Evolutionary conservation across 2,797 vertebrate genomes (phyloP), one percentile per base, ranked within the genome.

Genomic region (Alauda arvensis): DNA sequence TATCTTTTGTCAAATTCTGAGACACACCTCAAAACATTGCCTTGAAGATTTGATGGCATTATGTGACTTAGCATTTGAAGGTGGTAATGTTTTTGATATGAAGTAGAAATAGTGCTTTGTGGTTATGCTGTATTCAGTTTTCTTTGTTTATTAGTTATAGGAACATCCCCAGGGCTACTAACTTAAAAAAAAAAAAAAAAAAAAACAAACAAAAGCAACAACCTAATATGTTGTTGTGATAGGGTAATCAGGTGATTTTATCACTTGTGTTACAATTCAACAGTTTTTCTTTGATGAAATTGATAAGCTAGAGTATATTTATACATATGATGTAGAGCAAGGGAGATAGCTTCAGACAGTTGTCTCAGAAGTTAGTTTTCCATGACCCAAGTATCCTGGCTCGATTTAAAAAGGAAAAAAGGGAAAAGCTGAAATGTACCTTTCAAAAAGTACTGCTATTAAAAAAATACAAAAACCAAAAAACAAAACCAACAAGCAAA

Each of bases 351-450:
- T 91, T 91, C 78, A 89, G 72, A 83, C 77, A 84, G 34, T 78
- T 77, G 59, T 76, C 72, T 94, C 76, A 55, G 15, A 83, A 85
- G 70, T 84, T 88, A 65, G 71, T 94, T 96, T 96, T 96, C 91
- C 80, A 76, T 88, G 88, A 93, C 63, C 78, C 85, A 88, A 91
- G 59, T 87, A 79, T 67, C 77, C 86, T 43, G 28, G 63, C 92
- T 94, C 53, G 26, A 71, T 89, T 94, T n/a, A 62, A 81, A 91
- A 61, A 39, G 40, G 62, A 81, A 88, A 83, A 81, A 85, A 28
- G 12, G 74, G 83, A 69, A 80, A 88, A 88, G 40, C 83, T 84
- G 75, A 96, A 95, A 95, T 65, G 37, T 82, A 92, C 80, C 70
- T 85, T 95, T 94, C 69, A 78, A 62, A 95, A 90, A 91, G 77